Evolutionary conservation across 2,888 invertebrate genomes (phyloP), one percentile per base, ranked within the genome.

Genomic region (Scrobipalpa costella): DNA sequence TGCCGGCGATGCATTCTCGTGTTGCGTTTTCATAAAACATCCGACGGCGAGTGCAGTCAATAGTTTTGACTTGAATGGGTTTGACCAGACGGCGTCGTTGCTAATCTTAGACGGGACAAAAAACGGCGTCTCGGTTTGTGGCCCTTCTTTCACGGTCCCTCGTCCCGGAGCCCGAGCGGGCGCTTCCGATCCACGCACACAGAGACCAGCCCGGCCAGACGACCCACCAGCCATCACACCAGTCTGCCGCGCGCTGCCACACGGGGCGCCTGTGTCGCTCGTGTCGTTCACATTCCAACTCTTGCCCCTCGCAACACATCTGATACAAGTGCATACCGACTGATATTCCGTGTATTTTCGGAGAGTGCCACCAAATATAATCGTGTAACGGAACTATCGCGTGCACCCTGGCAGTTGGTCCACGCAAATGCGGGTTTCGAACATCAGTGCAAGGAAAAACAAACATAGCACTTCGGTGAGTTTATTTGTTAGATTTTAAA

Each of bases 381-480:
- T 36, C 75, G 76, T 78, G 74, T 73, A 77, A 79, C 76, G 72
- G 72, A 74, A 72, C 79, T 73, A 79, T 77, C 80, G 79, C 79
- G 80, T 80, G 79, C 80, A 77, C 71, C 74, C 76, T 73, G 74
- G 72, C 76, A 69, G 57, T 62, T 66, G 66, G 64, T 67, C 72
- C 77, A 78, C 78, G 81, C 84, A 81, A 85, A 86, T 86, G 86
- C 79, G 73, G 69, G 73, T 79, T 85, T 79, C 78, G 77, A 80
- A 79, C 79, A 77, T 79, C 77, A 74, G 83, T 78, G 76, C 76
- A 78, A 76, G 78, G 81, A 84, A 85, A 87, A 83, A 86, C 84
- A 89, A 87, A 89, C 85, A 88, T 84, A 85, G 74, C 81, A 80
- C 81, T 85, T 79, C 85, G 84, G 90, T 90, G 81, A 89, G 90